A percentile compares a stretch with the other conserved stretches of the same genome.
Conservation (phyloP, 92 coral and sea anemone species). For the Galaxea fascicularis region DNA sequence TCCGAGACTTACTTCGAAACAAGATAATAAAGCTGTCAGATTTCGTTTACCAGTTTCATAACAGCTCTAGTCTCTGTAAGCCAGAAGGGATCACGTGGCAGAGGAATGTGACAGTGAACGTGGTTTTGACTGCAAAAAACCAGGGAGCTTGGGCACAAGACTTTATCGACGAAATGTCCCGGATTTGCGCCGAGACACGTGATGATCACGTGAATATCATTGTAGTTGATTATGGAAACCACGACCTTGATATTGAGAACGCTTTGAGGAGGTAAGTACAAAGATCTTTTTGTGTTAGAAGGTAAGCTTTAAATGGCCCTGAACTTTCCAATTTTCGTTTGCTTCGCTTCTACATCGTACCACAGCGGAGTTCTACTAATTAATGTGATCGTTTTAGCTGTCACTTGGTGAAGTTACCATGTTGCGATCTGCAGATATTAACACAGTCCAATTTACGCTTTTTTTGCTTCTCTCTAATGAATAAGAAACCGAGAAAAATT, state of each 20-base stretch:
- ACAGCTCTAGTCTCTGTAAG: constrained; percentile 53
- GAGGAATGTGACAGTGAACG: constrained; percentile 67
- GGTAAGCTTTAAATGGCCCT: too few relatives aligned
- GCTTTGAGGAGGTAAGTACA: constrained; percentile 58
- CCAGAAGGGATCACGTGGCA: constrained; percentile 66
- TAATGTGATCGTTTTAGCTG: too few relatives aligned
- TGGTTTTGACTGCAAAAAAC: constrained; percentile 75
- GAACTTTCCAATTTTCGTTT: too few relatives aligned
- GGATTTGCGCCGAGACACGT: constrained; percentile 63
- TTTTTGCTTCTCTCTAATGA: too few relatives aligned
- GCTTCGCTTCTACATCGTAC: too few relatives aligned
- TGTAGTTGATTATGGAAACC: constrained; percentile 78
- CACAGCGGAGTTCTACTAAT: too few relatives aligned
- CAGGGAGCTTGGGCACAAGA: constrained; percentile 88
- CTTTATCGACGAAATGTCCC: constrained; percentile 72
- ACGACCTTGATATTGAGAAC: constrained; percentile 65
- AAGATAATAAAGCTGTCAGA: constrained; percentile 60
- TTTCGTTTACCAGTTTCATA: constrained; percentile 48
- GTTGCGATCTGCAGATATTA: too few relatives aligned
- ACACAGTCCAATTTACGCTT: too few relatives aligned
- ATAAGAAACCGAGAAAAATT: too few relatives aligned
- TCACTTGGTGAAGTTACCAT: too few relatives aligned
- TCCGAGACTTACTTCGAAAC: constrained; percentile 49
- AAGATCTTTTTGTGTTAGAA: background rate
- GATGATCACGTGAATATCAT: constrained; percentile 74